Percentiles rank a stretch among this genome's conserved stretches.
Evolutionary conservation across 1,140 invertebrate genomes (phyloP).

Genomic region (Colletes gigas): DNA sequence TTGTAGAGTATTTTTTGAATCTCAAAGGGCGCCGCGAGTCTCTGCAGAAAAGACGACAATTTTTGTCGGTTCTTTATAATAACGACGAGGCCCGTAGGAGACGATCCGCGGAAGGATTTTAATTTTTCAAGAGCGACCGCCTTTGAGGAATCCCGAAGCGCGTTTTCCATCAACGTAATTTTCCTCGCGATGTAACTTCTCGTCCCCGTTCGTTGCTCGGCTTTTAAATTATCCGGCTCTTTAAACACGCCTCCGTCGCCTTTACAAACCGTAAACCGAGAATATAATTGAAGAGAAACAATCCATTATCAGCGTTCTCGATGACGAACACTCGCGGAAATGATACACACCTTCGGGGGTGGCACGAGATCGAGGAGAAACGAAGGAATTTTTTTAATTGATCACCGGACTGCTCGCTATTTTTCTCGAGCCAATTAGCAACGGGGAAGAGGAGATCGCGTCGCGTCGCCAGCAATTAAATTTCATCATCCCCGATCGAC

Average conservation of each 20-base stretch:
- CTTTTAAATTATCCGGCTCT: conserved; percentile 48
- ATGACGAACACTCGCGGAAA: neutral
- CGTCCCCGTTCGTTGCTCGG: conserved; percentile 5
- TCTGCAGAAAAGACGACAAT: neutral
- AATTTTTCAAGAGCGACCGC: conserved; percentile 26
- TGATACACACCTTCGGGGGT: neutral
- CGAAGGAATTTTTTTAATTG: conserved; percentile 21
- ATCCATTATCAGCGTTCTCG: conserved; percentile 32
- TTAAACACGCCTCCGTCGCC: conserved; percentile 37
- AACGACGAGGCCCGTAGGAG: neutral
- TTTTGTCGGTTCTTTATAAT: neutral
- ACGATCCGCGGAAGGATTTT: conserved; percentile 16
- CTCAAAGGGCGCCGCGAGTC: neutral
- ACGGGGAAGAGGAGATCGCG: neutral
- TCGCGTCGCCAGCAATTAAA: conserved; percentile 45
- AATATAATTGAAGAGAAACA: conserved; percentile 40
- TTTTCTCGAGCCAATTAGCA: conserved; percentile 46
- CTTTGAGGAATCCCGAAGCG: conserved; percentile 36
- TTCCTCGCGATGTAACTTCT: conserved; percentile 38
- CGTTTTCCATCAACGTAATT: conserved; percentile 46
- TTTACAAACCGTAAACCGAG: conserved; percentile 28
- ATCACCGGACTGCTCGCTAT: conserved; percentile 30
- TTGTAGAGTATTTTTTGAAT: neutral
- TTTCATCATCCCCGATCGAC: conserved; percentile 3
- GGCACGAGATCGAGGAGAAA: neutral